Base-by-base conservation (phyloP, 1,140 invertebrate genomes). In the Drosophila teissieri region DNA sequence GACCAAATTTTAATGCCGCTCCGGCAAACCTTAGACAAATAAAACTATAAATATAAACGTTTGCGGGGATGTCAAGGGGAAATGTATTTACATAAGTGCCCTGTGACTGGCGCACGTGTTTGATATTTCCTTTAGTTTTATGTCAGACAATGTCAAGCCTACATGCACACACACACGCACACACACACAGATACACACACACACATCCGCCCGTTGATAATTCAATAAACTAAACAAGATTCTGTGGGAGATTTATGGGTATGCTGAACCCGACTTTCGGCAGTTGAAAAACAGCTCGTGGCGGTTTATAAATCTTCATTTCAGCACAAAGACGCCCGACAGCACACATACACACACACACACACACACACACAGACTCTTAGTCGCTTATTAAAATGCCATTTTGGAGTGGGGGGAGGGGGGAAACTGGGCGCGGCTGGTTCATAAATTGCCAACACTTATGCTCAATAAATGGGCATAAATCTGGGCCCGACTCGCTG, bases 161-260 rank as follows among this genome's bases (percentile, higher is more conserved):
- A 49, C 44, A 57, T 45, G 45, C 37, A 70, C 56, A 39, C 17
- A 37, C 44, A 53, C 48, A 48, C 31, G 65, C 56, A 39, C 17
- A 45, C 44, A 57, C 48, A 46, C 36, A 70, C 56, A 39, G 22
- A 24, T 4, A 5, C 22, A 24, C 22, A 49, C 44, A 53, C 48
- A 45, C 37, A 70, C 56, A 36, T 46, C 39, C 44, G 54, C 54
- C 46, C 64, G 58, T 56, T 86, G 58, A 86, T 86, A 86, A 86
- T 86, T 86, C 83, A 86, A 86, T 86, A 86, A 86, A 86, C 83
- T 88, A 88, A 83, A 70, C 75, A 82, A 89, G 79, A 79, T 73
- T 89, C 83, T 86, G 84, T 60, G 52, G 51, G 57, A 88, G 83
- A 86, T 86, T 86, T 86, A 86, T 86, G 84, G 79, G 83, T 86